Conservation (phyloP, 1,140 invertebrate genomes). For the Spodoptera litura region DNA sequence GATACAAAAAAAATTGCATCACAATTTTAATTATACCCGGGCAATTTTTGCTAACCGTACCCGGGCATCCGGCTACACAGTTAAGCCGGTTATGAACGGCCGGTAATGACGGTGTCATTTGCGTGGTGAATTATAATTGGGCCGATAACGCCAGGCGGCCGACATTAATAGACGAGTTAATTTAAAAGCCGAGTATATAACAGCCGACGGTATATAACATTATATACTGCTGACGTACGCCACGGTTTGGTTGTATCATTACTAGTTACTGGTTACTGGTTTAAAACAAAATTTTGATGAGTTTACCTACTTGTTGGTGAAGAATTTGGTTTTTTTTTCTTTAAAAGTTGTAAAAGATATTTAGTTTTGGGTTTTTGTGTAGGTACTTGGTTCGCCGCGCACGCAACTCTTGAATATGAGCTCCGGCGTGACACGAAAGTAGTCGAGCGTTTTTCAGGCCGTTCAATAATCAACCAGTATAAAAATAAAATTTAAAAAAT, state of each 20-base stretch:
- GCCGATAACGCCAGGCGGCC: slow-evolving; percentile 65
- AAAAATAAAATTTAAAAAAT: too few relatives aligned
- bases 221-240: neutral
- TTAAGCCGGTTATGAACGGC: slow-evolving; percentile 79
- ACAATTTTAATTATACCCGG: too few relatives aligned
- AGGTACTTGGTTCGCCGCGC: too few relatives aligned
- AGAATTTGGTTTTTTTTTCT: neutral
- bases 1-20: too few relatives aligned
- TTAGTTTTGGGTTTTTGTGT: too few relatives aligned
- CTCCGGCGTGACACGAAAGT: too few relatives aligned
- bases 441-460: too few relatives aligned
- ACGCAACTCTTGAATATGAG: too few relatives aligned
- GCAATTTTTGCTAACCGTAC: slow-evolving; percentile 56
- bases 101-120: slow-evolving; percentile 81
- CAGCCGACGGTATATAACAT: slow-evolving; percentile 9
- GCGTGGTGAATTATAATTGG: slow-evolving; percentile 80
- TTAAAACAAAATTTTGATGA: too few relatives aligned
- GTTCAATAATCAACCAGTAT: too few relatives aligned
- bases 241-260: neutral
- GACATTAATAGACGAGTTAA: slow-evolving; percentile 69
- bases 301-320: neutral
- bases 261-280: too few relatives aligned
- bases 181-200: slow-evolving; percentile 56
- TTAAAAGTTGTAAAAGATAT: too few relatives aligned
- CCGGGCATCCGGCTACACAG: slow-evolving; percentile 67